Evolutionary conservation across 53 echinoderm and acorn worm genomes (phyloP), one percentile per base, ranked within the genome.

Genomic region (Echinometra lucunter): DNA sequence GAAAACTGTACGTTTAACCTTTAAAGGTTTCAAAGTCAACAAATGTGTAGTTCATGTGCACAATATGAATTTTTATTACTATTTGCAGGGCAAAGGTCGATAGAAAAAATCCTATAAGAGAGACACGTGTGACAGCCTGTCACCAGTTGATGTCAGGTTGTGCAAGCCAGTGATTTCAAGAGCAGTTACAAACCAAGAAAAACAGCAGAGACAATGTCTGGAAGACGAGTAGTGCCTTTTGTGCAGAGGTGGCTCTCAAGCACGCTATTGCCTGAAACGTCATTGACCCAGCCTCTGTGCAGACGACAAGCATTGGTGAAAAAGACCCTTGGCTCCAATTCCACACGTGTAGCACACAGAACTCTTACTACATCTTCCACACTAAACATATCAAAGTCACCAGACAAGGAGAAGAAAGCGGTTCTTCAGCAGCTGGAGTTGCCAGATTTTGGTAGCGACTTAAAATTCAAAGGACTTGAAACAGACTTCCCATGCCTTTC

Each of bases 401-500:
- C 74, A 0, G 75, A 92, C 10, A 28, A 13, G 7, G 56, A 92
- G 32, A 16, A 37, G 78, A 91, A 58, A 60, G 94, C 82, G n/a
- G 69, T 74, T n/a, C 66, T 96, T 74, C 99, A 97, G n/a, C 99
- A 99, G 82, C 72, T 99, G 27, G 98, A 97, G 37, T 66, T 99
- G 44, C 99, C 99, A 63, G 90, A 96, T 47, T 98, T 96, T 90
- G 98, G 95, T 8, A 37, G 91, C 45, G 97, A 97, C 83, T 35
- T 94, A 74, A 74, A 96, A 66, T 99, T 99, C 57, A 97, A 96
- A 74, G 99, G 99, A 67, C 89, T 99, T 82, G 98, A 98, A 96
- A 98, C 98, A 6, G 97, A 98, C 63, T 98, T 99, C 78, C 99
- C 99, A 12, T 99, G 98, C 90, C 94, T 99, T 23, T 91, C 97